Percentiles rank a stretch among this genome's conserved stretches.
phyloP scores from a whole-genome alignment of 1,140 invertebrate genomes.

The Anoplolepis gracilipes region DNA sequence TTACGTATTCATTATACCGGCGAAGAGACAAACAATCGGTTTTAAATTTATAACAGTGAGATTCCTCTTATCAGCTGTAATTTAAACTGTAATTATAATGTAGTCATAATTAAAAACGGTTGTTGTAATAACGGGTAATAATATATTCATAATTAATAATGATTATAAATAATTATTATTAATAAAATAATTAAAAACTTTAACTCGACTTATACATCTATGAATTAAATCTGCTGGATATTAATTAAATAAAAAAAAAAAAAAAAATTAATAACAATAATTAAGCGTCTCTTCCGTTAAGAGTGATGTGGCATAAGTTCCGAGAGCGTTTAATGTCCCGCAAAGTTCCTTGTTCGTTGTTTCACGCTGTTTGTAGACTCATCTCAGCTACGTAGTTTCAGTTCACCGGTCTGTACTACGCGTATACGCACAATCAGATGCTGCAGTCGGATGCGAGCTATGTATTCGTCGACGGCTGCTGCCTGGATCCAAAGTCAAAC shows the following conservation, averaged over 20 bases:
- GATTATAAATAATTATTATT: too few species aligned
- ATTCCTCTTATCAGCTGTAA: not conserved
- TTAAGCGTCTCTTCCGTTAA: not conserved
- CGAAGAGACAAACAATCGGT: not conserved
- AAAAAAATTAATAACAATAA: not conserved
- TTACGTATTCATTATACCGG: not conserved
- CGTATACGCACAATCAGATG: slow-evolving; percentile 31
- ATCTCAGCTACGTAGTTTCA: not conserved
- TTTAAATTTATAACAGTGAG: not conserved
- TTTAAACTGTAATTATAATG: not conserved
- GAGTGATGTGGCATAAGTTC: not conserved
- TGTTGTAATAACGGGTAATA: too few species aligned
- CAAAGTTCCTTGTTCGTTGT: slow-evolving; percentile 9
- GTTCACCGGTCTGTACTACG: not conserved
- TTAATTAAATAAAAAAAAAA: not conserved
- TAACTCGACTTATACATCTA: too few species aligned
- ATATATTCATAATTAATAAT: too few species aligned
- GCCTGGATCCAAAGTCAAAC: slow-evolving; percentile 27
- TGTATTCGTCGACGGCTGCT: not conserved
- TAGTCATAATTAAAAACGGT: not conserved
- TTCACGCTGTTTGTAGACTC: not conserved
- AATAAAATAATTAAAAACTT: too few species aligned
- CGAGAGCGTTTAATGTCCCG: not conserved
- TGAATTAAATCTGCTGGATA: not conserved
- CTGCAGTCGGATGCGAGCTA: not conserved